A percentile compares a stretch with the other conserved stretches of the same genome.
Conservation (phyloP, 2,113 vertebrate species). For the Sprattus sprattus region DNA sequence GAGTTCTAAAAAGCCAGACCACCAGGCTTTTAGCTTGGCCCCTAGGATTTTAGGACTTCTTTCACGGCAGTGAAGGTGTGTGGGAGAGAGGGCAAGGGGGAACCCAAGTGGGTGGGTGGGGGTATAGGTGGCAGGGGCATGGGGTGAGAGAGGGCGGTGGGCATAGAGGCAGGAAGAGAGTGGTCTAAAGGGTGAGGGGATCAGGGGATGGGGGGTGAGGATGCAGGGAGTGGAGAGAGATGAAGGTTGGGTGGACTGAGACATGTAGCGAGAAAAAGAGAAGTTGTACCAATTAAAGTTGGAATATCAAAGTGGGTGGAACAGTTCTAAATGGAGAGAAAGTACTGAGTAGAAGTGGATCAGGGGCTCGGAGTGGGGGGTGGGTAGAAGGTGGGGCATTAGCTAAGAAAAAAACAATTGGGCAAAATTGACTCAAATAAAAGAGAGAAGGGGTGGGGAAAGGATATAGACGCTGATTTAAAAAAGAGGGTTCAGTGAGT, state of each 20-base stretch:
- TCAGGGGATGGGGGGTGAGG: not conserved
- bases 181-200: slow-evolving; percentile 33
- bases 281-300: slow-evolving; percentile 5
- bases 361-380: not conserved
- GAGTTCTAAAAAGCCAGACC: slow-evolving; percentile 41
- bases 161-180: not conserved
- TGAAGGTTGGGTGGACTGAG: not conserved
- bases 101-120: not conserved
- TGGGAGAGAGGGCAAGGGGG: not conserved
- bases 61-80: not conserved
- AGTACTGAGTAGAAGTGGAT: not conserved
- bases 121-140: not conserved
- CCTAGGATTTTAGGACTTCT: slow-evolving; percentile 33
- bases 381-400: not conserved
- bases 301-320: not conserved
- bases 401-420: not conserved
- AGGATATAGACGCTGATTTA: not conserved
- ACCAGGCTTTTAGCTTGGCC: slow-evolving; percentile 32
- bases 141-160: not conserved
- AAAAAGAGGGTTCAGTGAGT: not conserved
- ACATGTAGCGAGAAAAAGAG: not conserved
- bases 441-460: not conserved
- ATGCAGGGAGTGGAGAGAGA: not conserved
- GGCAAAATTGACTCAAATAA: not conserved
- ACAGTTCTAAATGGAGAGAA: not conserved